phyloP scores from a whole-genome alignment of 1,140 invertebrate genomes.

The Lanistes nyassanus region DNA sequence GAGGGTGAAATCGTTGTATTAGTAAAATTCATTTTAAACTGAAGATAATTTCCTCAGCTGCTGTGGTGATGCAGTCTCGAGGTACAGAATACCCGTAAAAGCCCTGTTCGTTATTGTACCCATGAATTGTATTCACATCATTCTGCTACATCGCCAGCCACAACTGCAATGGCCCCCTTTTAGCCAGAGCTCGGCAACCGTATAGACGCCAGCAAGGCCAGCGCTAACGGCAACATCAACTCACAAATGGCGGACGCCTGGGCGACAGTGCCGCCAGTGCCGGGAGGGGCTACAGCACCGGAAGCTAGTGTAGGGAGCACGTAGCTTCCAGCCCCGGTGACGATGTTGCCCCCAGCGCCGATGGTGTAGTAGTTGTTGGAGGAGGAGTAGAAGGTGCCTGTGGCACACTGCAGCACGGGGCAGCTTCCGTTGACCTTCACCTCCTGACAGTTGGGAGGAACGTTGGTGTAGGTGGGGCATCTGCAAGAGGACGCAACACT shows the following conservation, averaged over 20 bases:
- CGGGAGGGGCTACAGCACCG: constrained; percentile 35
- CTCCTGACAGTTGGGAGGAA: constrained; percentile 45
- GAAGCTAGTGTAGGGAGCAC: constrained; percentile 36
- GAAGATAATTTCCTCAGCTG: too few species aligned
- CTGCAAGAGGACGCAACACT: constrained; percentile 25
- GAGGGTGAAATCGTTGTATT: too few species aligned
- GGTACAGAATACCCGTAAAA: too few species aligned
- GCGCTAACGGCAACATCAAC: not conserved
- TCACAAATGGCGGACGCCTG: constrained; percentile 37
- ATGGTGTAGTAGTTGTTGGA: constrained; percentile 41
- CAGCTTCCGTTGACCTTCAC: constrained; percentile 48
- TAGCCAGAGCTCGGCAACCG: too few species aligned
- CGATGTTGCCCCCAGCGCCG: constrained; percentile 40
- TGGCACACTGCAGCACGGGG: constrained; percentile 39
- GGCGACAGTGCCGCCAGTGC: constrained; percentile 35
- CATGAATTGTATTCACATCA: not conserved
- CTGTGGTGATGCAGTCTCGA: too few species aligned
- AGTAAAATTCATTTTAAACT: too few species aligned
- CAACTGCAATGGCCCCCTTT: not conserved
- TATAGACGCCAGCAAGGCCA: too few species aligned
- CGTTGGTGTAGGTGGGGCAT: constrained; percentile 52
- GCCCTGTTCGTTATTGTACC: too few species aligned
- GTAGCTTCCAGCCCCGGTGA: constrained; percentile 9
- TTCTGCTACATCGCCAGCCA: not conserved
- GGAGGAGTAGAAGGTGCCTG: constrained; percentile 48